phyloP scores from a whole-genome alignment of 2,888 invertebrate species.

The Balanococcus diminutus region DNA sequence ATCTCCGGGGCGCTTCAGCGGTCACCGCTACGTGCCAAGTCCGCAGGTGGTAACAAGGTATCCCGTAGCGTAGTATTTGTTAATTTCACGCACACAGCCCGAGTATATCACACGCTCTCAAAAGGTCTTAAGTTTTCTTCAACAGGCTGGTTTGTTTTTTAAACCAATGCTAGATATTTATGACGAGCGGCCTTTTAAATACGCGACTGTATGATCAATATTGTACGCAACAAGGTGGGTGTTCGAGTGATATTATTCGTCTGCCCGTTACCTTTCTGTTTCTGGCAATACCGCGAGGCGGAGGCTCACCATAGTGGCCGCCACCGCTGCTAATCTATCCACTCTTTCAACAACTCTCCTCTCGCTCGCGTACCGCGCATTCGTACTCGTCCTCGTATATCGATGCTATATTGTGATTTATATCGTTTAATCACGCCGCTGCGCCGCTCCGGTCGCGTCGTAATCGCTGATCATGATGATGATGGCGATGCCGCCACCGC shows the following conservation, averaged over 20 bases:
- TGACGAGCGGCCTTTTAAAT: background rate
- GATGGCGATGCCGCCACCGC: background rate
- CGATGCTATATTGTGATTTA: background rate
- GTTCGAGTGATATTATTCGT: background rate
- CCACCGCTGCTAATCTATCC: background rate
- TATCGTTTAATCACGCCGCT: background rate
- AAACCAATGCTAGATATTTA: too few species aligned
- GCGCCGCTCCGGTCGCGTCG: background rate
- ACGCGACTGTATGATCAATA: background rate
- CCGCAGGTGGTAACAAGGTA: constrained; percentile 45
- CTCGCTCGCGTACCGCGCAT: background rate
- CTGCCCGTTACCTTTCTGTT: background rate
- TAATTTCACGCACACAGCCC: constrained; percentile 30
- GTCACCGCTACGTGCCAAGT: background rate
- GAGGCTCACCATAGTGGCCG: background rate
- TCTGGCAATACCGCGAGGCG: background rate
- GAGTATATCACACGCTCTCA: background rate
- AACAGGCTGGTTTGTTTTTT: too few species aligned
- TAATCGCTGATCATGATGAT: background rate
- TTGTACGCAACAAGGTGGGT: background rate
- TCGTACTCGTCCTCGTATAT: background rate
- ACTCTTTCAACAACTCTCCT: background rate
- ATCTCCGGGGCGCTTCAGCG: background rate
- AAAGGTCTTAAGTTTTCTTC: too few species aligned
- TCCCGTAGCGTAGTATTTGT: constrained; percentile 51